phyloP scores from a whole-genome alignment of 2,113 vertebrate species.

The Camelus bactrianus region DNA sequence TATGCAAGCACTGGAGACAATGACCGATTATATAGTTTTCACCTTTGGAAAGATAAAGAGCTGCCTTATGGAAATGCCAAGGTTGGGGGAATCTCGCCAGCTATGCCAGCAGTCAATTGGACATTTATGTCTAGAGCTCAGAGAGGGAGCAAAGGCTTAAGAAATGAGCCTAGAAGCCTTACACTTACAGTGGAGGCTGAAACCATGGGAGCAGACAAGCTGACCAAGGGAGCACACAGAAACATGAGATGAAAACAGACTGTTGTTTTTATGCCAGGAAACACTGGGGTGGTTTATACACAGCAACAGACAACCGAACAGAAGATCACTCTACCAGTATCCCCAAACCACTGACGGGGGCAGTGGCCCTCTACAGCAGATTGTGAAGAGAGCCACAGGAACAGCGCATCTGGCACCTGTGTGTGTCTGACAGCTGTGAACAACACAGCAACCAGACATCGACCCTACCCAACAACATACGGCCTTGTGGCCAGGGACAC shows the following conservation, averaged over 20 bases:
- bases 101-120: neutral
- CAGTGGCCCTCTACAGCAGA: neutral
- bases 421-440: neutral
- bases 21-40: neutral
- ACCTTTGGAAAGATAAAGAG: neutral
- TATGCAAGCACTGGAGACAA: neutral
- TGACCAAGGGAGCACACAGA: neutral
- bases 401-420: neutral
- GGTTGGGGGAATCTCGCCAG: neutral
- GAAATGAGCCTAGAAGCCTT: neutral
- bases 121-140: neutral
- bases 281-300: neutral
- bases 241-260: neutral
- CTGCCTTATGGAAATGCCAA: neutral
- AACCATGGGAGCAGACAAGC: neutral
- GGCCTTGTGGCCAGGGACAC: neutral
- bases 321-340: neutral
- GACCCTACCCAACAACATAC: too few species aligned
- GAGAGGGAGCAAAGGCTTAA: neutral
- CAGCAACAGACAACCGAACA: neutral
- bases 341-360: neutral
- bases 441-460: accelerated
- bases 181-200: accelerated
- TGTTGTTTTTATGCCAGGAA: neutral
- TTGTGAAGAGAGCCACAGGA: accelerated